phyloP scores from a whole-genome alignment of 1,140 invertebrate species.

The Macrobrachium rosenbergii region DNA sequence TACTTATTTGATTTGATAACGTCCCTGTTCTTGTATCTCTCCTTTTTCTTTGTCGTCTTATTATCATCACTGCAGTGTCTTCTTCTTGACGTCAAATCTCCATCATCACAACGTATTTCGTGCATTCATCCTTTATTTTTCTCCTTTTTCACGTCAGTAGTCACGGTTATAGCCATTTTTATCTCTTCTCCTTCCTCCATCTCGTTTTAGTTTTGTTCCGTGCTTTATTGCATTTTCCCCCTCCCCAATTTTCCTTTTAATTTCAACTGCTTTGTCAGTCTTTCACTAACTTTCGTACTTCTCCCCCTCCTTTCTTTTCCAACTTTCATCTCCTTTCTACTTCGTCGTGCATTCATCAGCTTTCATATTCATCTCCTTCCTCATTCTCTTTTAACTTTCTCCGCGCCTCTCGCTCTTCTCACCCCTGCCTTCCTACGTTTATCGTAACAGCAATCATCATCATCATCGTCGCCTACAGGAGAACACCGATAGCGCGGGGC shows the following conservation, averaged over 20 bases:
- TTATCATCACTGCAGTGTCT: not conserved
- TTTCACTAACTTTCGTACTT: not conserved
- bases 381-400: no score
- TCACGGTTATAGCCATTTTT: not conserved
- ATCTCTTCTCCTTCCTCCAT: not conserved
- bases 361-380: no score
- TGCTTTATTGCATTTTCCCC: not conserved
- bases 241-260: not conserved
- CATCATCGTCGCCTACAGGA: no score
- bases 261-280: not conserved
- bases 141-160: not conserved
- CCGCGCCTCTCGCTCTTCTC: no score
- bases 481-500: no score
- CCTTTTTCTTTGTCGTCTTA: not conserved
- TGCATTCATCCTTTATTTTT: not conserved
- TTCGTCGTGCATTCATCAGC: not conserved
- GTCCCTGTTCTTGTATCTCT: not conserved
- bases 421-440: no score
- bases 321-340: not conserved
- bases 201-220: not conserved
- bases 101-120: no score
- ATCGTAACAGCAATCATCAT: no score
- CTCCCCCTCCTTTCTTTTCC: not conserved
- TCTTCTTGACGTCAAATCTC: not conserved
- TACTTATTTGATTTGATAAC: not conserved